Evolutionary conservation across 2,888 invertebrate genomes (phyloP), one percentile per base, ranked within the genome.

Genomic region (Trimorus sp.): DNA sequence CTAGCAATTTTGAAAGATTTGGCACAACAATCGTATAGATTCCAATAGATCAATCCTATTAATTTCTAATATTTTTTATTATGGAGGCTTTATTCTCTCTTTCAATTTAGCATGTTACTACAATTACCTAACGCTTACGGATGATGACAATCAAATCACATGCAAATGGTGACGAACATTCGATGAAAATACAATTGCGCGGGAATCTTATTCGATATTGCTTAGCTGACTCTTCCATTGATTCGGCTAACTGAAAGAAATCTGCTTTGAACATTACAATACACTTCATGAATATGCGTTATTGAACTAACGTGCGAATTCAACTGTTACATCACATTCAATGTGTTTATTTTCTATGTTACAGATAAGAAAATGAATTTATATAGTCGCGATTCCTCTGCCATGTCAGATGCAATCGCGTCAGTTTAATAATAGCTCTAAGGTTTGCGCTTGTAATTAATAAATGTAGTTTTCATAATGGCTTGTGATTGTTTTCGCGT

Each of bases 271-370:
- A 79, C 54, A 73, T 79, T 58, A 74, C 62, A 79, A 79, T 74
- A 62, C 42, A 36, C 79, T 79, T 74, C 74, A 79, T 79, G 79
- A 79, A 79, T 79, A 79, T 79, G 79, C 79, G 74, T 69, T 58
- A 74, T 79, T 73, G 68, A 79, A 63, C 74, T 74, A 74, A 79
- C 63, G 74, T 79, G 79, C 69, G 79, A 79, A 79, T 68, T 68
- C 62, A 60, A 49, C 58, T 63, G 51, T 79, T 79, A 69, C 56
- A 49, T 79, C 79, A 79, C 45, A 56, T 56, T 68, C 68, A 63
- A 63, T 74, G 79, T 48, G 49, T 73, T 79, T 53, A 73, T 66
- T 73, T 79, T 66, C 54, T 70, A 60, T 51, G 58, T 76, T 68
- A 76, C 48, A 69, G 68, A 76, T 76, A 69, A 76, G 62, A 53